A percentile compares a stretch with the other conserved stretches of the same genome.
phyloP scores from a whole-genome alignment of 2,888 invertebrate species.

The Tetrapedia diversipes region DNA sequence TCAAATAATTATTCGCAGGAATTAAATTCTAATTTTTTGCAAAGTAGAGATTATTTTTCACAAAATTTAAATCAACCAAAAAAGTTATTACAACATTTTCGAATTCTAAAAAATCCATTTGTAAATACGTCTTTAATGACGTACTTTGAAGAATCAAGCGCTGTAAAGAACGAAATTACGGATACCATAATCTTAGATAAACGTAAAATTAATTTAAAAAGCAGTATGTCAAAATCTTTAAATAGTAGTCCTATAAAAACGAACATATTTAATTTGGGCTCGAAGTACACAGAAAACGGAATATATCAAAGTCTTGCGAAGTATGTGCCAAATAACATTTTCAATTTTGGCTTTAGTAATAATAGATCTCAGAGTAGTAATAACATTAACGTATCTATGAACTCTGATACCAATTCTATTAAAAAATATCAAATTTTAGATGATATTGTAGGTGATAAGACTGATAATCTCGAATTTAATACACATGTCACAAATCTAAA shows the following conservation, averaged over 20 bases:
- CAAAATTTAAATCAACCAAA: constrained; percentile 38
- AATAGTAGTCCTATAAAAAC: constrained; percentile 76
- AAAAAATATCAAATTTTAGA: constrained; percentile 38
- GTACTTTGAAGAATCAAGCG: constrained; percentile 13
- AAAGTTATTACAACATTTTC: constrained; percentile 27
- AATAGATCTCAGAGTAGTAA: constrained; percentile 52
- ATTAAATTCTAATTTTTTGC: constrained; percentile 27
- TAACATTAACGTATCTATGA: constrained; percentile 37
- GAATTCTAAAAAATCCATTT: constrained; percentile 25
- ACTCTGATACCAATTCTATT: constrained; percentile 32
- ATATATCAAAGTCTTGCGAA: constrained; percentile 30
- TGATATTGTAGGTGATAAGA: constrained; percentile 56
- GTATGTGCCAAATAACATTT: constrained; percentile 61
- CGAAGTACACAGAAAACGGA: constrained; percentile 39
- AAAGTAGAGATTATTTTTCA: constrained; percentile 27
- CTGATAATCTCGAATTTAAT: constrained; percentile 47
- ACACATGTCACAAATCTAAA: constrained; percentile 30
- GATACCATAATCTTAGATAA: constrained; percentile 18
- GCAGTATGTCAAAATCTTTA: constrained; percentile 75
- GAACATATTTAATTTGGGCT: constrained; percentile 66
- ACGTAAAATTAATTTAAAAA: constrained; percentile 34
- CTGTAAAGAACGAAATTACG: background rate
- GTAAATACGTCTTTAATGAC: constrained; percentile 19
- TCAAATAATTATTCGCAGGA: constrained; percentile 8
- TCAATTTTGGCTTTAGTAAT: constrained; percentile 39